Evolutionary conservation across 2,113 vertebrate species (phyloP).

Genomic region (Miniopterus natalensis): DNA sequence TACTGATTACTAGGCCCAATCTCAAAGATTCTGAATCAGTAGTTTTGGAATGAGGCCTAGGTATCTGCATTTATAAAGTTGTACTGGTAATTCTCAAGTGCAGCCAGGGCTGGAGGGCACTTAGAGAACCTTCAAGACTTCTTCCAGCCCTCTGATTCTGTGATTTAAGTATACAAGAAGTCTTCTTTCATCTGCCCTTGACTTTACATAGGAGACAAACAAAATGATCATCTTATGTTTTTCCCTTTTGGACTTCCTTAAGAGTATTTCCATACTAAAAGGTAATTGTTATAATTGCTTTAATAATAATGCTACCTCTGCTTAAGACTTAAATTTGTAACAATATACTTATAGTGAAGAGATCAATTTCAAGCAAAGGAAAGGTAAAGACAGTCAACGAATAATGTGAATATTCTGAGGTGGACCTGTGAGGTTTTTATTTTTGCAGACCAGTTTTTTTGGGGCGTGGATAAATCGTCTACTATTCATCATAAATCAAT

Average conservation of each 20-base stretch:
- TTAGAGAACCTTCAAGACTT: background rate
- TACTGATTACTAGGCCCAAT: background rate
- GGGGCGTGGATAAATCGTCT: background rate
- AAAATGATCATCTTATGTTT: background rate
- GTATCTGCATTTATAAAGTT: slow-evolving; percentile 34
- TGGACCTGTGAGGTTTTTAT: background rate
- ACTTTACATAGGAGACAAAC: background rate
- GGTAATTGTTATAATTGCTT: background rate
- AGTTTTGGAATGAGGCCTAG: background rate
- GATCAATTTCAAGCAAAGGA: slow-evolving; percentile 6
- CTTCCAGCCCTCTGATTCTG: slow-evolving; percentile 1
- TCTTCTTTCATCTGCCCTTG: background rate
- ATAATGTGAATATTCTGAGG: background rate
- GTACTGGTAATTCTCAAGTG: background rate
- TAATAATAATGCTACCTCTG: background rate
- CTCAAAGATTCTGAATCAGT: background rate
- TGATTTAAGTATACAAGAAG: slow-evolving; percentile 24
- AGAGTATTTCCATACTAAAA: slow-evolving; percentile 20
- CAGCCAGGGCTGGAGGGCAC: background rate
- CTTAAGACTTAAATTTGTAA: slow-evolving; percentile 23
- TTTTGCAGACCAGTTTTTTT: background rate
- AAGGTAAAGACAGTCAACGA: background rate
- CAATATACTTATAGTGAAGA: background rate
- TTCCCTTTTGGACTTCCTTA: background rate
- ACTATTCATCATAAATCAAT: background rate